Evolutionary conservation across 2,797 vertebrate genomes (phyloP).

Genomic region (Neoniphon sammara): DNA sequence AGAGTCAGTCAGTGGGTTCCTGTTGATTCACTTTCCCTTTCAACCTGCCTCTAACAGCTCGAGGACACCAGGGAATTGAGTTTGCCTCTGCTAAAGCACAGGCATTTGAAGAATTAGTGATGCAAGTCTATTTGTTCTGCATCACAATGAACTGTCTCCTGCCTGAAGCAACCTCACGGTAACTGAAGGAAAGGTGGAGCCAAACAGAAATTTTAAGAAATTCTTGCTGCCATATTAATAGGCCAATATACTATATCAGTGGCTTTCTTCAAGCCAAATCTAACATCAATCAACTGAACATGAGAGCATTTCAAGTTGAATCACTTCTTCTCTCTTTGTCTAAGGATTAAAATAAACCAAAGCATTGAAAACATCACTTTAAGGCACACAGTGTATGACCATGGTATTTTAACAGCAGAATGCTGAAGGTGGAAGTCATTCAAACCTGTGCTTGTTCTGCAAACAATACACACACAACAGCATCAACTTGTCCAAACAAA

Average conservation of each 20-base stretch:
- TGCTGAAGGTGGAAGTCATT: constrained; percentile 20
- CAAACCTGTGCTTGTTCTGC: constrained; percentile 15
- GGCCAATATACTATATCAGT: constrained; percentile 52
- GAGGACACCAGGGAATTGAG: constrained; percentile 42
- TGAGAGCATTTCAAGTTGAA: constrained; percentile 51
- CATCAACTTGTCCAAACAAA: constrained; percentile 22
- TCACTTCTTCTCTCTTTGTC: constrained; percentile 22
- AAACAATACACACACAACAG: constrained; percentile 41
- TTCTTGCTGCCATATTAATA: constrained; percentile 64
- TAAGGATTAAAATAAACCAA: constrained; percentile 19
- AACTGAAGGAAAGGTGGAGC: constrained; percentile 61
- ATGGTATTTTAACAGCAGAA: constrained; percentile 20
- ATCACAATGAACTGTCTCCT: constrained; percentile 61
- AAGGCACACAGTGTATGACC: neutral
- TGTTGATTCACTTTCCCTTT: constrained; percentile 49
- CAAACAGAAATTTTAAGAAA: constrained; percentile 58
- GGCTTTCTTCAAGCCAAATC: constrained; percentile 68
- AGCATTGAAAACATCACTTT: constrained; percentile 13
- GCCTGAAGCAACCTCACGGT: constrained; percentile 54
- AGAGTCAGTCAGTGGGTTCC: constrained; percentile 28
- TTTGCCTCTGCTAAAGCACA: constrained; percentile 35
- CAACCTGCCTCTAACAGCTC: constrained; percentile 49
- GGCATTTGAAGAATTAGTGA: constrained; percentile 59
- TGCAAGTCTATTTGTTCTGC: constrained; percentile 64
- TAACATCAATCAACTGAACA: constrained; percentile 69